Percentiles rank a stretch among this genome's conserved stretches.
These are phyloP conservation scores for Tetraodon nigroviridis DNA, from an alignment of 2,113 vertebrate genomes.

Conservation along the genomic window DNA sequence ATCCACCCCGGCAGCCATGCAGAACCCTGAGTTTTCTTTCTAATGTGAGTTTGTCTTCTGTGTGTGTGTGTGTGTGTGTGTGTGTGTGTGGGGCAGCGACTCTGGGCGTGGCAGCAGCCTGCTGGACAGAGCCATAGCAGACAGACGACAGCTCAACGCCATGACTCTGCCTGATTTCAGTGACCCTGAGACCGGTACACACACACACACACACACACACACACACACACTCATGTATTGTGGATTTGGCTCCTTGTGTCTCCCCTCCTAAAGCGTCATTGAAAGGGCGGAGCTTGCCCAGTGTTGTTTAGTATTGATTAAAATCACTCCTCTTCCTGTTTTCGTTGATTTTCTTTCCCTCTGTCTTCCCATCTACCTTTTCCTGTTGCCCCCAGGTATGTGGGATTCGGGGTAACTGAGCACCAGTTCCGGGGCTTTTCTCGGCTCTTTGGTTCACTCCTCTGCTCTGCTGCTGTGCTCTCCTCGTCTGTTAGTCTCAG, in stretches of 20 bases:
- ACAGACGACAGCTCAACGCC: slow-evolving; percentile 91
- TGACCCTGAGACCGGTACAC: slow-evolving; percentile 93
- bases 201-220: slow-evolving; percentile 1
- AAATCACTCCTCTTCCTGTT: not conserved
- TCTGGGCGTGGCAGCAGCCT: slow-evolving; percentile 96
- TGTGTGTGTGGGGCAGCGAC: slow-evolving; percentile 77
- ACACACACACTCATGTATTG: not conserved
- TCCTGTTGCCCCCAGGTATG: not conserved
- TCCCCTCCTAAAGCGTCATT: not conserved
- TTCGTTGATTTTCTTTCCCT: not conserved
- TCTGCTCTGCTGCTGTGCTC: slow-evolving; percentile 40
- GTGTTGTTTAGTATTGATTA: not conserved
- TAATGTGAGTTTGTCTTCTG: not conserved
- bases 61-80: not conserved
- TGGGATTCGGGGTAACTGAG: too few species aligned
- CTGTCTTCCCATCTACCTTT: not conserved
- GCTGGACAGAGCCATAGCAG: slow-evolving; percentile 92
- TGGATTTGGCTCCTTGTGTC: too few species aligned
- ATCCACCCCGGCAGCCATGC: too few species aligned
- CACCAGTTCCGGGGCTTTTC: too few species aligned
- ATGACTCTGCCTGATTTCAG: slow-evolving; percentile 97
- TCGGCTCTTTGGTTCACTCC: not conserved
- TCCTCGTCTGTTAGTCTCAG: slow-evolving; percentile 81
- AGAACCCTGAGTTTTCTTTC: too few species aligned
- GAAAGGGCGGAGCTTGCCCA: not conserved